These are phyloP conservation scores for Gymnopithys bicolor DNA, from an alignment of 2,797 vertebrate species.

Conservation along the genomic window DNA sequence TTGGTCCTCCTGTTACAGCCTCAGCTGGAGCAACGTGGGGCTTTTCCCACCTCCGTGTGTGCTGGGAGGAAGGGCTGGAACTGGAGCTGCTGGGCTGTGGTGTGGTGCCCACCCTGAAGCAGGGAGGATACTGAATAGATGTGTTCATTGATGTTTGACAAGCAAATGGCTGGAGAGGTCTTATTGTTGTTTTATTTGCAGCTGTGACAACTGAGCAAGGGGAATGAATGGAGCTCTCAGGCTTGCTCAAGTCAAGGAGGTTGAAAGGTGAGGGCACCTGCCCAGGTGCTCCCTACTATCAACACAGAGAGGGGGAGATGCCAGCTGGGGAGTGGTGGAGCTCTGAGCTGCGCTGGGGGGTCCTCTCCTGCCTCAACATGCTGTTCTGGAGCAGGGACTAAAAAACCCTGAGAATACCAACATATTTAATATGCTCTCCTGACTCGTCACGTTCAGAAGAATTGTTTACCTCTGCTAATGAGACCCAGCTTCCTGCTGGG, in stretches of 20 bases:
- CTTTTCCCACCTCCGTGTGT: neutral
- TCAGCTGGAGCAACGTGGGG: accelerated
- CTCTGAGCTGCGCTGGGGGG: accelerated
- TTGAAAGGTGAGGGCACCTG: neutral
- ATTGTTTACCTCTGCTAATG: slow-evolving; percentile 54
- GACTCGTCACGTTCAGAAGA: slow-evolving; percentile 45
- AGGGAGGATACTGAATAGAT: neutral
- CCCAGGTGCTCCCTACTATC: neutral
- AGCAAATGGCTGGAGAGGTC: neutral
- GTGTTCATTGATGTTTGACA: neutral
- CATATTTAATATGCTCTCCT: slow-evolving; percentile 37
- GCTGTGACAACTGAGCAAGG: neutral
- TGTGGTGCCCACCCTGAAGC: neutral
- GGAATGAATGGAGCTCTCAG: neutral
- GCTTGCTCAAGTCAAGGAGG: neutral
- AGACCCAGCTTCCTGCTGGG: slow-evolving; percentile 53
- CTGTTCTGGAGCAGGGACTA: neutral
- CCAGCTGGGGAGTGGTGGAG: neutral
- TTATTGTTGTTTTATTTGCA: neutral
- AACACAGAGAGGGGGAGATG: neutral
- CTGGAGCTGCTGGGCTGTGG: accelerated
- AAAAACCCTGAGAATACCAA: neutral
- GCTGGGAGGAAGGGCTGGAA: neutral
- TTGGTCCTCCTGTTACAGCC: neutral
- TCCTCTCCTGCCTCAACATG: neutral